A percentile compares a stretch with the other conserved stretches of the same genome.
Evolutionary conservation across 23 tunicate genomes (phyloP).

Genomic region (Trididemnum nubilum): DNA sequence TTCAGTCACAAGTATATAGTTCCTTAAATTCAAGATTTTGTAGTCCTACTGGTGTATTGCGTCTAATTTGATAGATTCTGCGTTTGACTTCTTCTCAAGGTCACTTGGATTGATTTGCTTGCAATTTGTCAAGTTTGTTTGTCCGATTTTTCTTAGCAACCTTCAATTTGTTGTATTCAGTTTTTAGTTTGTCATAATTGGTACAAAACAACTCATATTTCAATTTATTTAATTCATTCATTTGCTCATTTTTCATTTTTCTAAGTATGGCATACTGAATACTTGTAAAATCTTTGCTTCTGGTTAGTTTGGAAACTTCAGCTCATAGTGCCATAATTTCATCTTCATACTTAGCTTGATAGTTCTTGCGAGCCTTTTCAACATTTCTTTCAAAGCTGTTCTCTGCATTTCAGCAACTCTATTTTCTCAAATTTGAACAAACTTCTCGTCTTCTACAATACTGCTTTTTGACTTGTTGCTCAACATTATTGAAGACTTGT

Average conservation of each 20-base stretch:
- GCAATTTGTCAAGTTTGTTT: not conserved
- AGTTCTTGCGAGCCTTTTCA: not conserved
- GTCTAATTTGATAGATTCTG: not conserved
- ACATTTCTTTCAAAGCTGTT: not conserved
- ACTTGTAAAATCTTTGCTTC: not conserved
- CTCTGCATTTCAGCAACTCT: not conserved
- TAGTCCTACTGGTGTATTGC: not conserved
- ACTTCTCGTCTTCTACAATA: not conserved
- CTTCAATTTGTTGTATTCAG: not conserved
- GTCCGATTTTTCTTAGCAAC: not conserved
- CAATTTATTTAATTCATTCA: not conserved
- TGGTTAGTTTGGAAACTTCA: not conserved
- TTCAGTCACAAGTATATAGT: not conserved
- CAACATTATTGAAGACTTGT: not conserved
- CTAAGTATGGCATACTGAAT: not conserved
- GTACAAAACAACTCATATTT: not conserved
- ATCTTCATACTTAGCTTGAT: not conserved
- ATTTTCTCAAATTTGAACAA: not conserved
- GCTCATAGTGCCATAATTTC: not conserved
- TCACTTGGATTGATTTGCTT: not conserved
- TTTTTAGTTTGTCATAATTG: not conserved
- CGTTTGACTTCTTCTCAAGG: not conserved
- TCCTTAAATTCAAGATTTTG: not conserved
- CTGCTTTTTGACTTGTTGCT: not conserved
- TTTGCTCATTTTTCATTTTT: not conserved